A percentile compares a stretch with the other conserved stretches of the same genome.
These are phyloP conservation scores for Habropoda laboriosa DNA, from an alignment of 1,140 invertebrate species.

Conservation along the genomic window DNA sequence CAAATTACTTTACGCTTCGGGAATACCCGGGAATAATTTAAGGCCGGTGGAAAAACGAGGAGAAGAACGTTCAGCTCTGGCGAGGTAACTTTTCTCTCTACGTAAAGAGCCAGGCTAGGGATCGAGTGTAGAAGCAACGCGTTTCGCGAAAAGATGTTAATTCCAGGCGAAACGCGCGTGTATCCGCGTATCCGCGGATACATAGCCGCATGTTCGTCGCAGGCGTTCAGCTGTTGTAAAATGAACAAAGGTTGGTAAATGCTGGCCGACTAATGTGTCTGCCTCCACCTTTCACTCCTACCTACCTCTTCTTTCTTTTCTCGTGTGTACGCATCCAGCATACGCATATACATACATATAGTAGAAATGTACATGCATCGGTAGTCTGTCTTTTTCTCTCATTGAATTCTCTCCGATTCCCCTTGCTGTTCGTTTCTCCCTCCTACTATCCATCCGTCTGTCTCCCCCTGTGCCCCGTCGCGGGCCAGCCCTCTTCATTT, in stretches of 20 bases:
- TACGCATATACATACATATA: not conserved
- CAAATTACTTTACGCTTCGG: not conserved
- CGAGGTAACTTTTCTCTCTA: not conserved
- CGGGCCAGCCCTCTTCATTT: slow-evolving; percentile 27
- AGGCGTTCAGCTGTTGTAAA: slow-evolving; percentile 33
- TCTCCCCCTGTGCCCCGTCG: slow-evolving; percentile 5
- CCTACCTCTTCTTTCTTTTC: not conserved
- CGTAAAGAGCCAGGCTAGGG: not conserved
- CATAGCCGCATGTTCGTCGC: not conserved
- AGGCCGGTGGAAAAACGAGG: not conserved
- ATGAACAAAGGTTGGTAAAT: slow-evolving; percentile 51
- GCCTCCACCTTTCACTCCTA: slow-evolving; percentile 23
- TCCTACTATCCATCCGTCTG: not conserved
- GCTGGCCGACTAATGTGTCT: slow-evolving; percentile 38
- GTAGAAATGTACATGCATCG: not conserved
- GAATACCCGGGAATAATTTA: slow-evolving; percentile 10
- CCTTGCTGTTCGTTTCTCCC: not conserved
- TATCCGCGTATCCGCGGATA: not conserved
- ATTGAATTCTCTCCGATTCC: slow-evolving; percentile 1
- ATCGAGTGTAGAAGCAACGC: not conserved
- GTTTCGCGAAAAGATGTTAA: slow-evolving; percentile 3
- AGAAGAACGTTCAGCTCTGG: not conserved
- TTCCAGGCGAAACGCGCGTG: not conserved
- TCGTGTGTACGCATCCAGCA: not conserved
- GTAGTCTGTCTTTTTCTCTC: slow-evolving; percentile 5